A percentile compares a stretch with the other conserved stretches of the same genome.
These are phyloP conservation scores for Semotilus atromaculatus DNA, from an alignment of 2,797 vertebrate genomes.

Conservation along the genomic window DNA sequence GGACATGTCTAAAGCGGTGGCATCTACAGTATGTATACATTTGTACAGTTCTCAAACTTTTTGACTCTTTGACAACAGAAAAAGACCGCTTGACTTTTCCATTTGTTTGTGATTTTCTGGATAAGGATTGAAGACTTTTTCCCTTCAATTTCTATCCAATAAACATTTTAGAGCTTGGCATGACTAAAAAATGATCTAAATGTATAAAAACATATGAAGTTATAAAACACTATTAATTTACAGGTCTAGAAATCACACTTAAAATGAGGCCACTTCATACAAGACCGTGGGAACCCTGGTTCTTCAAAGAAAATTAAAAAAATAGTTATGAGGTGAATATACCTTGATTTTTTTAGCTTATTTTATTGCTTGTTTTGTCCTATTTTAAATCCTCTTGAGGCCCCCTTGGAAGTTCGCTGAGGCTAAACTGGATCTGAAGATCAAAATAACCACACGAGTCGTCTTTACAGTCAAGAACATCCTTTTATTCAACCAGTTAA, in stretches of 20 bases:
- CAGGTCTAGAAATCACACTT: neutral
- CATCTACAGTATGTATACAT: no score
- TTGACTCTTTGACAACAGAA: neutral
- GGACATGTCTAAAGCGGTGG: no score
- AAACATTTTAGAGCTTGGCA: neutral
- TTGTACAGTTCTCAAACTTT: neutral
- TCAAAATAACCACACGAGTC: conserved; percentile 54
- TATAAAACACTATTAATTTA: neutral
- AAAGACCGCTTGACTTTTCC: no score
- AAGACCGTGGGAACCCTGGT: neutral
- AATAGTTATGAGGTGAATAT: neutral
- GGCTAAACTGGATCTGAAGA: neutral
- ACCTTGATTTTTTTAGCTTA: neutral
- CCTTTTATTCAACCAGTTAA: conserved; percentile 88
- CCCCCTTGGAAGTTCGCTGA: neutral
- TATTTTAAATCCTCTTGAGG: no score
- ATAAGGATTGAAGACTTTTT: neutral
- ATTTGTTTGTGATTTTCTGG: neutral
- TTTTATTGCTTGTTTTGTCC: no score
- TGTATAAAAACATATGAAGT: neutral
- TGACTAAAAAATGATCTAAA: neutral
- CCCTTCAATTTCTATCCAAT: neutral
- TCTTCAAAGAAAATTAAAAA: neutral
- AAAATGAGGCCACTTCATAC: neutral
- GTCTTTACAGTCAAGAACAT: conserved; percentile 85